Evolutionary conservation across 1,140 invertebrate species (phyloP).

Genomic region (Drosophila subobscura): DNA sequence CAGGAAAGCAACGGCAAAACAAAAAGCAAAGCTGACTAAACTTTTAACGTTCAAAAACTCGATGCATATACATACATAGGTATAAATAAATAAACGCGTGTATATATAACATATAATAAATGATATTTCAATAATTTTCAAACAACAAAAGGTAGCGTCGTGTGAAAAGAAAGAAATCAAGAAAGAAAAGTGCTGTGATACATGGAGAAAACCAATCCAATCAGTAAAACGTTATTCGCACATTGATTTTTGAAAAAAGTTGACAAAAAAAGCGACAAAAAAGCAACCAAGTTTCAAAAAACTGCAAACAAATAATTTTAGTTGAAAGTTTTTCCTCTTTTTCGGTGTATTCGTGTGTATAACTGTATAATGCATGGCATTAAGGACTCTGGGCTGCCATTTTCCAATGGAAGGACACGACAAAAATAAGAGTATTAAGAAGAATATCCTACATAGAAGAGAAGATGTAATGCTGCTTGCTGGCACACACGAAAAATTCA

Average conservation of each 20-base stretch:
- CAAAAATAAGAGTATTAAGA: slow-evolving; percentile 31
- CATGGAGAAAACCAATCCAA: slow-evolving; percentile 17
- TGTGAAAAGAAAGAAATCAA: slow-evolving; percentile 35
- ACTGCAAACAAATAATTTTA: slow-evolving; percentile 19
- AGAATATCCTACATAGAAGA: slow-evolving; percentile 11
- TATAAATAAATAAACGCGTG: slow-evolving; percentile 69
- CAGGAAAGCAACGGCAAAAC: slow-evolving; percentile 31
- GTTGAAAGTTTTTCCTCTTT: slow-evolving; percentile 31
- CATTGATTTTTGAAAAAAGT: slow-evolving; percentile 50
- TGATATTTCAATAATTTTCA: slow-evolving; percentile 74
- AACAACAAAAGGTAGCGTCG: slow-evolving; percentile 56
- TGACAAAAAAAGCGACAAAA: slow-evolving; percentile 27
- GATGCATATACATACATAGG: slow-evolving; percentile 57
- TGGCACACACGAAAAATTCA: slow-evolving; percentile 45
- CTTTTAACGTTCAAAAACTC: slow-evolving; percentile 64
- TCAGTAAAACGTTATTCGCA: slow-evolving; percentile 7
- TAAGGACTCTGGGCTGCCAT: slow-evolving; percentile 40
- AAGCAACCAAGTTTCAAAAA: background rate
- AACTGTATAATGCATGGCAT: slow-evolving; percentile 60
- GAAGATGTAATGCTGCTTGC: slow-evolving; percentile 33
- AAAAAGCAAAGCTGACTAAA: slow-evolving; percentile 55
- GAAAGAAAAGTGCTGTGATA: slow-evolving; percentile 32
- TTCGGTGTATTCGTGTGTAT: slow-evolving; percentile 66
- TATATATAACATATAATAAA: slow-evolving; percentile 59
- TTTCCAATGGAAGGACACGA: slow-evolving; percentile 7